A percentile compares a stretch with the other conserved stretches of the same genome.
Conservation (phyloP, 2,113 vertebrate species). For the Carassius carassius region DNA sequence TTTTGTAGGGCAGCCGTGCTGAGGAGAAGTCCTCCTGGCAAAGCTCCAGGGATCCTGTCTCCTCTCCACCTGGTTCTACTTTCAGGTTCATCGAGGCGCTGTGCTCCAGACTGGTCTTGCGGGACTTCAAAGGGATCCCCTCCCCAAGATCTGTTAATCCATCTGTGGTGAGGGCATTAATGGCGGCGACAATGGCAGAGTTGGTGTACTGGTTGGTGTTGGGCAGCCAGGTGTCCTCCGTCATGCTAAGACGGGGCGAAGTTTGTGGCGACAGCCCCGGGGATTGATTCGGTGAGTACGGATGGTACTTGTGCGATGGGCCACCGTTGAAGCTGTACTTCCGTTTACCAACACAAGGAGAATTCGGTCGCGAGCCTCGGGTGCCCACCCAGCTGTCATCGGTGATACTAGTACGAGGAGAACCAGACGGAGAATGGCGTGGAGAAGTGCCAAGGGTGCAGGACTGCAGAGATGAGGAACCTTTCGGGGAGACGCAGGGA, state of each 20-base stretch:
- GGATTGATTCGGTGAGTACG: constrained; percentile 86
- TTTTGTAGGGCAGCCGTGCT: constrained; percentile 82
- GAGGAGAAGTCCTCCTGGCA: constrained; percentile 81
- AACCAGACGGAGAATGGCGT: constrained; percentile 83
- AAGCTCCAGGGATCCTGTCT: constrained; percentile 76
- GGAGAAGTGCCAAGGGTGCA: constrained; percentile 83
- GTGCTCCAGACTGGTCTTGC: constrained; percentile 85
- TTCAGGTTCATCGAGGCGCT: constrained; percentile 82
- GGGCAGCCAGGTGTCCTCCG: constrained; percentile 88
- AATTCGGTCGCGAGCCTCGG: constrained; percentile 81
- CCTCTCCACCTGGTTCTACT: constrained; percentile 85
- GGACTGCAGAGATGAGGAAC: constrained; percentile 75
- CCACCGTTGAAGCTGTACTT: constrained; percentile 86
- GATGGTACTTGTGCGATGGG: constrained; percentile 69
- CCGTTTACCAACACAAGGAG: constrained; percentile 91
- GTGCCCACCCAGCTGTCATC: constrained; percentile 88
- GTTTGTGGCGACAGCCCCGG: constrained; percentile 87
- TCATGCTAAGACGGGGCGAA: constrained; percentile 89
- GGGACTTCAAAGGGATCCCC: constrained; percentile 88
- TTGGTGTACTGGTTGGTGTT: constrained; percentile 96
- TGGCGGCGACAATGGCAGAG: constrained; percentile 94
- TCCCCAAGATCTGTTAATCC: constrained; percentile 85
- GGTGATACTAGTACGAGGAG: constrained; percentile 82
- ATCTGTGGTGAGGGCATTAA: constrained; percentile 95
- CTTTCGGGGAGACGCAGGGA: constrained; percentile 91